Evolutionary conservation across 1,140 invertebrate species (phyloP), one percentile per base, ranked within the genome.

Genomic region (Elymnias hypermnestra): DNA sequence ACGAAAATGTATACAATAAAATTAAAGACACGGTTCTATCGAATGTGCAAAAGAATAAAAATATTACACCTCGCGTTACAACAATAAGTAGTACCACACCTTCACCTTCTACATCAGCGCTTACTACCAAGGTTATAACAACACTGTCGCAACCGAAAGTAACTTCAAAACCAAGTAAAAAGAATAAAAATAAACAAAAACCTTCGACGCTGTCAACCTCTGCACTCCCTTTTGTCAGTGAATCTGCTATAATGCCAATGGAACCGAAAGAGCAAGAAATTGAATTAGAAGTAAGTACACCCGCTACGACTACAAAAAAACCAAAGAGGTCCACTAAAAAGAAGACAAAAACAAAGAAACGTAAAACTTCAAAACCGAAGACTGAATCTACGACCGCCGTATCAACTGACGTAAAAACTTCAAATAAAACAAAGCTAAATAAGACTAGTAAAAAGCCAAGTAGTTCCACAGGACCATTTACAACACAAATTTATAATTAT

Each of bases 401-500:
- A 10, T 37, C 60, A 29, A 75, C 78, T 29, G 88, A 88, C 61
- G 68, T 83, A 2, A 87, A 88, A 63, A 86, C 73, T 26, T 69
- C 76, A 19, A 84, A 83, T 15, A 82, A 86, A 46, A 88, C 78
- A 0, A 85, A 85, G 78, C 50, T 63, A 63, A 22, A 56, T 47
- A 38, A 83, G 51, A 57, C 49, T 41, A 42, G 59, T n/a, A 82
- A 85, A 19, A 78, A 81, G 52, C 75, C 78, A 0, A 89, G 29
- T 13, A 45, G 41, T 25, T 18, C 89, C 0, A 72, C 85, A 7
- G 85, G 83, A 12, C 89, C 89, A 4, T 88, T 93, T 1, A 89
- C 90, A 13, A 92, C 91, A 0, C 91, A 93, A 72, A 90, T 94
- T 18, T 94, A 94, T 55, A 94, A 93, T 63, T 94, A 93, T 58